Evolutionary conservation across 2,888 invertebrate genomes (phyloP), one percentile per base, ranked within the genome.

Genomic region (Drosophila birchii): DNA sequence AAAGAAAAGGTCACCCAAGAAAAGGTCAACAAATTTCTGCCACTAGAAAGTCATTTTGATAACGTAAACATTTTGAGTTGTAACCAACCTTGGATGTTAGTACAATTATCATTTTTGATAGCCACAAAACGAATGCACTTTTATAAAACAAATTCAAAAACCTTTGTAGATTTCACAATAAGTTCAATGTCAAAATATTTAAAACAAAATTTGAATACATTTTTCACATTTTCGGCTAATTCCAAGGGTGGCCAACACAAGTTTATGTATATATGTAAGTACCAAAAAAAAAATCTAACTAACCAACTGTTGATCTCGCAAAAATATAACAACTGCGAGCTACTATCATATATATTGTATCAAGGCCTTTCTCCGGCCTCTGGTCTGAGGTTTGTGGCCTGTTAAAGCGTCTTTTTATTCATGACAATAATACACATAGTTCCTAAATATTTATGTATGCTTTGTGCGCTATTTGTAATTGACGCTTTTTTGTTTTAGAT

Each of bases 381-480:
- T 20, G 29, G 29, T 29, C 34, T 45, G 18, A 62, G 51, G 51
- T 51, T 51, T 51, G 34, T 36, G 51, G 51, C 51, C 51, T 51
- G 51, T 51, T 51, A 51, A 51, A 51, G 51, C 51, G 51, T 36
- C 20, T 36, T 51, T 29, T 36, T 23, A 23, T 51, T 49, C 32
- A 23, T 16, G 20, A 36, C 29, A 29, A 29, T 23, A 51, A 34
- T 20, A 34, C 34, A 51, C 34, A 51, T 36, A 34, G 34, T 51
- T 51, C 51, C 34, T 36, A 51, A 36, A 16, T 36, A 16, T 20
- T 3, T 29, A 29, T 26, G 2, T 34, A 5, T 5, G 51, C 20
- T 51, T 51, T 51, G 51, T 51, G 51, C 51, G 34, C 16, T 36
- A 16, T 5, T 36, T 51, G 51, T 51, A 51, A 51, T 51, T 51